Percentiles rank a stretch among this genome's conserved stretches.
phyloP scores from a whole-genome alignment of 2,797 vertebrate species.

The Hephaestus fuliginosus region DNA sequence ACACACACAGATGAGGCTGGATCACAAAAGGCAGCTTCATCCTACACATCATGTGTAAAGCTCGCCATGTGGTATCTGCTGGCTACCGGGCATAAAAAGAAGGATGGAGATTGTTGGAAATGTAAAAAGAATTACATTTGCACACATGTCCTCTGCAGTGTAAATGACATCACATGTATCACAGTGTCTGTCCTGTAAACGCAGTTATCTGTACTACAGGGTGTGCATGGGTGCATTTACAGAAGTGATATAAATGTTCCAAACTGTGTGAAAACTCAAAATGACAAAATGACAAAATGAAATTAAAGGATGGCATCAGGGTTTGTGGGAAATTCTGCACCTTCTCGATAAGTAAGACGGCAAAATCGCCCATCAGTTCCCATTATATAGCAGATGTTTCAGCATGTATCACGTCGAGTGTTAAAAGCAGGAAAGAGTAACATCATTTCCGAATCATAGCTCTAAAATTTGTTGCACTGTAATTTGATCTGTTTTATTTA shows the following conservation, averaged over 20 bases:
- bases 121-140: conserved; percentile 21
- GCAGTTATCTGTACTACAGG: neutral
- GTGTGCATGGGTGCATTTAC: neutral
- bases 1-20: conserved; percentile 20
- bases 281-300: too few relatives aligned
- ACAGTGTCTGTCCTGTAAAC: neutral
- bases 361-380: conserved; percentile 19
- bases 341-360: conserved; percentile 18
- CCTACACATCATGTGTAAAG: conserved; percentile 50
- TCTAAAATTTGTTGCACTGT: neutral
- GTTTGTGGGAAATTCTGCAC: neutral
- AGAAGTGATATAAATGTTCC: neutral
- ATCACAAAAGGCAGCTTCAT: conserved; percentile 63
- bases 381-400: neutral
- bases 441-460: neutral
- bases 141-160: conserved; percentile 1
- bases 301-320: conserved; percentile 12
- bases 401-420: neutral
- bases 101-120: neutral
- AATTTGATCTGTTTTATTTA: neutral
- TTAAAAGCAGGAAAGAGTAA: neutral
- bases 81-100: conserved; percentile 30
- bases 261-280: conserved; percentile 10
- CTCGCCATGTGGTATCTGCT: conserved; percentile 31
- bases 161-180: neutral